Conservation (phyloP, 2,888 invertebrate species). For the Coecobrya sp. region DNA sequence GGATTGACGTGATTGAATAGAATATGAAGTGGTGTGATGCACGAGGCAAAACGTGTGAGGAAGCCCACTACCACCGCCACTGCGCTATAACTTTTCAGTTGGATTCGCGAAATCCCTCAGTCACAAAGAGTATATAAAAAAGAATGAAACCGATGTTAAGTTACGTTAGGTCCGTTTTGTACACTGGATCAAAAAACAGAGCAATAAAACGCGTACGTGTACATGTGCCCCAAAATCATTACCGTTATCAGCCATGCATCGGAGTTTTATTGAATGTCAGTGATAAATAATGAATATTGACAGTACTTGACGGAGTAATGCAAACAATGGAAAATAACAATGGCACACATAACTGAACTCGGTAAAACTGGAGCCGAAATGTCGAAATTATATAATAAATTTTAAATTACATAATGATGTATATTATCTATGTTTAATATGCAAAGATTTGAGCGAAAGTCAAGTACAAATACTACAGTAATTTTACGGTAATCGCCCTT, state of each 20-base stretch:
- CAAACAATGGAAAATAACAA: conserved; percentile 51
- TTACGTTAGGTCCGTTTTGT: neutral
- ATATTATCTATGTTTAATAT: no score
- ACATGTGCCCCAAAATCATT: neutral
- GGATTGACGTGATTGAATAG: neutral
- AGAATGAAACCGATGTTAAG: neutral
- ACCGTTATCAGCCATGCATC: neutral
- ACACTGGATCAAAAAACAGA: neutral
- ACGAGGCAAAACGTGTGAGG: neutral
- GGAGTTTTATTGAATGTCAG: conserved; percentile 30
- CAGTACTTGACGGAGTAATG: conserved; percentile 23
- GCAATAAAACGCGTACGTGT: neutral
- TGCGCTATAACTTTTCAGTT: neutral
- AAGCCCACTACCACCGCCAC: neutral
- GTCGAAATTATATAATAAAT: no score
- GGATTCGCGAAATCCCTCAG: conserved; percentile 23
- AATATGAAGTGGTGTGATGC: neutral
- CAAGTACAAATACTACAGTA: neutral
- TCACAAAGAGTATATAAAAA: neutral
- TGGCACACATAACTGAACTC: neutral
- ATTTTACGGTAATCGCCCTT: neutral
- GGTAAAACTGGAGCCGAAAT: neutral
- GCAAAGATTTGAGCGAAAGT: neutral
- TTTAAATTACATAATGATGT: no score
- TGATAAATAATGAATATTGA: conserved; percentile 36